Evolutionary conservation across 2,113 vertebrate genomes (phyloP).

Genomic region (Myiozetetes cayanensis): DNA sequence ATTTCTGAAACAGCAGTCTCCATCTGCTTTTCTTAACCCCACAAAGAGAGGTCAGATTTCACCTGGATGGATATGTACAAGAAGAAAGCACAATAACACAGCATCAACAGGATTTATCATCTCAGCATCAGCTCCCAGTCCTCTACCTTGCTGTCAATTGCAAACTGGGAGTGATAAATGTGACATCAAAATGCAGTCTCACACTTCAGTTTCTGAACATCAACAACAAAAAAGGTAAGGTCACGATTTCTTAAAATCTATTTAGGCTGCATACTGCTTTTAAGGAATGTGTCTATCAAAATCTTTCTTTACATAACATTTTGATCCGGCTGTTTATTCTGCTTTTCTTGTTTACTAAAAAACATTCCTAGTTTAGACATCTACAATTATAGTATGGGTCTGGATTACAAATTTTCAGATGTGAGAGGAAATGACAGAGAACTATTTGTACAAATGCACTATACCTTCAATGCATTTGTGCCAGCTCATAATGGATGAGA

Average conservation of each 20-base stretch:
- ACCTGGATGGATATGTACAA: background rate
- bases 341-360: background rate
- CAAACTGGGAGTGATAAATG: background rate
- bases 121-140: background rate
- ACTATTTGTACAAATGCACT: background rate
- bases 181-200: constrained; percentile 5
- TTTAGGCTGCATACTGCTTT: background rate
- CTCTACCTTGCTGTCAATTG: background rate
- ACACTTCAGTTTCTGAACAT: background rate
- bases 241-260: background rate
- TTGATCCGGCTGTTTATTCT: background rate
- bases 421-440: background rate
- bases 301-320: background rate
- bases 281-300: background rate
- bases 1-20: background rate
- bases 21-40: background rate
- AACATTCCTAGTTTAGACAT: background rate
- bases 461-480: background rate
- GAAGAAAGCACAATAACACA: background rate
- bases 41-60: background rate
- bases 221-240: constrained; percentile 51
- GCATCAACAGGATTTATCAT: background rate
- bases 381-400: background rate
- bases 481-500: background rate
- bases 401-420: background rate